Evolutionary conservation across 1,140 invertebrate genomes (phyloP).

Genomic region (Cataglyphis hispanica): DNA sequence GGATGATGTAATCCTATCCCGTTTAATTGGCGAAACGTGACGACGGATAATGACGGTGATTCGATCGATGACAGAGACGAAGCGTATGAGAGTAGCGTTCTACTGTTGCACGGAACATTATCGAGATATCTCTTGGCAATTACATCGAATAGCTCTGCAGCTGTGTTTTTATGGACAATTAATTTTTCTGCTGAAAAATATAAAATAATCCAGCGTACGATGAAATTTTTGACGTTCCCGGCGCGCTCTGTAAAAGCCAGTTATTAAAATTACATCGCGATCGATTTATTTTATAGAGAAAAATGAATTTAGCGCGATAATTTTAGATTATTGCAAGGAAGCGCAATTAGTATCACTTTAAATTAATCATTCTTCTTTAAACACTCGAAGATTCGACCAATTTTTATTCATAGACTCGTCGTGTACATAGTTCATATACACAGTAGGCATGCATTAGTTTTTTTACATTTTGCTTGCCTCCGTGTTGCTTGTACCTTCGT

Average conservation of each 20-base stretch:
- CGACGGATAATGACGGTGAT: constrained; percentile 73
- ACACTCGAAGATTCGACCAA: not conserved
- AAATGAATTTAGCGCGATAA: not conserved
- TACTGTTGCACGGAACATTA: not conserved
- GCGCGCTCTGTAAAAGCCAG: not conserved
- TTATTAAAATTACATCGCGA: not conserved
- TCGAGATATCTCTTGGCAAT: constrained; percentile 39
- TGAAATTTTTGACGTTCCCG: not conserved
- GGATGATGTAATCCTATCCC: constrained; percentile 62
- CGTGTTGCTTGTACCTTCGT: constrained; percentile 55
- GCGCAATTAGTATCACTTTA: not conserved
- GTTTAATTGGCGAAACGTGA: constrained; percentile 78
- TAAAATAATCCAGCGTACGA: not conserved
- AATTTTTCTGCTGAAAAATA: constrained; percentile 19
- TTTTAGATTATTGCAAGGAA: not conserved
- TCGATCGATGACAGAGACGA: constrained; percentile 61
- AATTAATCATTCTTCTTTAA: not conserved
- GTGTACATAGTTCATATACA: not conserved
- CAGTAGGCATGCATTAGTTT: constrained; percentile 2
- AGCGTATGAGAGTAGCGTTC: constrained; percentile 46
- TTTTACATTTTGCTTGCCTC: constrained; percentile 10
- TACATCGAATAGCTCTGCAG: constrained; percentile 4
- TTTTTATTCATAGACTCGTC: constrained; percentile 37
- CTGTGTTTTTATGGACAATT: constrained; percentile 16
- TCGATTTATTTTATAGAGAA: not conserved